phyloP scores from a whole-genome alignment of 2,888 invertebrate species.

The Branchellion lobata region DNA sequence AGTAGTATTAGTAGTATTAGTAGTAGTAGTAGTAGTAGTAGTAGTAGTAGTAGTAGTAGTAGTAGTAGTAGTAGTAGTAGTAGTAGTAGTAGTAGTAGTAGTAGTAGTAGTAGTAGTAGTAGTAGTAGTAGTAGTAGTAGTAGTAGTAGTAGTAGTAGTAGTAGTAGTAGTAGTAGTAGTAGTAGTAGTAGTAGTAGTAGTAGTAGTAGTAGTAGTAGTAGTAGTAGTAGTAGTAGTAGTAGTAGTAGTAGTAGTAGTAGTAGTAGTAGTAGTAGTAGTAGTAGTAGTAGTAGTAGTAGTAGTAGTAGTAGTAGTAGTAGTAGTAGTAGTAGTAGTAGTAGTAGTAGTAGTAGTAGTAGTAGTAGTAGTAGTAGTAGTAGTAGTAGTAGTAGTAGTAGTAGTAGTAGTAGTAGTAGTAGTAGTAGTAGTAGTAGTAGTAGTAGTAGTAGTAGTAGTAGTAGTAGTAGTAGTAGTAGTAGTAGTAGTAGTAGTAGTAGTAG shows the following conservation, averaged over 20 bases:
- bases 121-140: not conserved
- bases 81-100: conserved; percentile 22
- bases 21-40: conserved; percentile 27
- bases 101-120: conserved; percentile 23
- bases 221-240: not conserved
- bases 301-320: conserved; percentile 25
- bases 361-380: conserved; percentile 17
- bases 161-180: too few relatives aligned
- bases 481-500: too few relatives aligned
- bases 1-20: too few relatives aligned
- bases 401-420: conserved; percentile 22
- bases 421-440: conserved; percentile 20
- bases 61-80: conserved; percentile 18
- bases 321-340: conserved; percentile 22
- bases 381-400: conserved; percentile 22
- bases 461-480: too few relatives aligned
- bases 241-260: not conserved
- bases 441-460: conserved; percentile 9
- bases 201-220: too few relatives aligned
- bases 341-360: conserved; percentile 22
- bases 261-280: not conserved
- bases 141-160: too few relatives aligned
- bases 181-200: too few relatives aligned
- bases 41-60: conserved; percentile 15
- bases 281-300: conserved; percentile 23